phyloP scores from a whole-genome alignment of 2,113 vertebrate species.

The Neotragus moschatus region DNA sequence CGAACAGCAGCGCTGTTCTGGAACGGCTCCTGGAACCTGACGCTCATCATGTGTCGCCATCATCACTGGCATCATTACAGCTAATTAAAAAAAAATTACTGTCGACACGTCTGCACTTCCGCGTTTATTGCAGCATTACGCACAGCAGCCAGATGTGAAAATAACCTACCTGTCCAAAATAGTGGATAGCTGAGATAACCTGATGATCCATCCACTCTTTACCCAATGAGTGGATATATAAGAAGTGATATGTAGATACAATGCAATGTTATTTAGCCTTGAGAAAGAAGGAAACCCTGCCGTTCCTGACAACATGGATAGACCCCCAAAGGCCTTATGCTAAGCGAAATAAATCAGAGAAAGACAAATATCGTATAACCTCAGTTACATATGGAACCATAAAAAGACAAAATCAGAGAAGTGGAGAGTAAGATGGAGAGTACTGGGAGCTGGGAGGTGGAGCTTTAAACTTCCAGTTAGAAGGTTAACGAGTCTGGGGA shows the following conservation, averaged over 20 bases:
- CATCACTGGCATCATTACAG: not conserved
- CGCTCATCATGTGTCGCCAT: rapidly evolving
- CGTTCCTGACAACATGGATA: rapidly evolving
- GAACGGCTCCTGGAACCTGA: not conserved
- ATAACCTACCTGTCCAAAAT: not conserved
- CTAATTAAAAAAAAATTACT: not conserved
- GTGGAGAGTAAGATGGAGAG: not conserved
- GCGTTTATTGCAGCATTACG: not conserved
- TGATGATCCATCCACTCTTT: not conserved
- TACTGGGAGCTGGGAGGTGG: not conserved
- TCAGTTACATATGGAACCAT: not conserved
- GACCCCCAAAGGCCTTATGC: not conserved
- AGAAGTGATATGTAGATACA: not conserved
- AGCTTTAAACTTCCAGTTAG: too few relatives aligned
- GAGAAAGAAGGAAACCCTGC: not conserved
- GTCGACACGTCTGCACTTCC: not conserved
- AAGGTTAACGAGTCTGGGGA: not conserved
- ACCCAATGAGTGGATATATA: not conserved
- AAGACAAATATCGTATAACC: not conserved
- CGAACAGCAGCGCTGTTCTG: not conserved
- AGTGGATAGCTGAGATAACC: not conserved
- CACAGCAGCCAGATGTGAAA: not conserved
- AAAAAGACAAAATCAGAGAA: not conserved
- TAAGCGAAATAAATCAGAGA: not conserved
- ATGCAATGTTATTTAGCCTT: not conserved